phyloP scores from a whole-genome alignment of 2,113 vertebrate species.

The Engraulis encrasicolus region DNA sequence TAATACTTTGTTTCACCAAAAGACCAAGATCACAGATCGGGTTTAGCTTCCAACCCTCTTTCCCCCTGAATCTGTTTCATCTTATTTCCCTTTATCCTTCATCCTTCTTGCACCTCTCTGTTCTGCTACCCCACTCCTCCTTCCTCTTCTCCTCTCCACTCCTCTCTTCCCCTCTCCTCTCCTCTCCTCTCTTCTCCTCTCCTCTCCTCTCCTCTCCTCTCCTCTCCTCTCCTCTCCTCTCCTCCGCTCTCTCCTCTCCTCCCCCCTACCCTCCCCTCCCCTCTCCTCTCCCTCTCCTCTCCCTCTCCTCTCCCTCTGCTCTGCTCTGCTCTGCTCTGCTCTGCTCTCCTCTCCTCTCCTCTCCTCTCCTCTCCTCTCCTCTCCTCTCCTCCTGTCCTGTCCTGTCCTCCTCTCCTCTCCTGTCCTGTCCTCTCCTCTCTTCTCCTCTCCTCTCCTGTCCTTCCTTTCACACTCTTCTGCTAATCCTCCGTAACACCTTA shows the following conservation, averaged over 20 bases:
- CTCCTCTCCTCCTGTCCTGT: neutral
- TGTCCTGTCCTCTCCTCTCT: neutral
- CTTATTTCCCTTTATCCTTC: neutral
- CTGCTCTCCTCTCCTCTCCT: constrained; percentile 45
- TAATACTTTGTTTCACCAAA: constrained; percentile 7
- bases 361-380: constrained; percentile 56
- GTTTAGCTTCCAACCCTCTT: neutral
- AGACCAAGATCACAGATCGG: neutral
- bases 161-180: neutral
- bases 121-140: neutral
- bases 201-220: constrained; percentile 27
- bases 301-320: constrained; percentile 42
- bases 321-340: constrained; percentile 50
- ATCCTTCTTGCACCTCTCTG: neutral
- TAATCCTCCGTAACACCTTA: no score
- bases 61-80: neutral
- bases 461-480: no score
- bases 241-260: constrained; percentile 50
- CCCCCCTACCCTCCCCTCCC: constrained; percentile 42
- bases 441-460: no score
- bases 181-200: constrained; percentile 45
- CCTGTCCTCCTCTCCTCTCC: constrained; percentile 35
- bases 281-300: constrained; percentile 44
- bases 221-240: constrained; percentile 44
- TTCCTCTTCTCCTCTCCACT: constrained; percentile 34